Conservation (phyloP, 2,113 vertebrate genomes). For the Cynocephalus volans region DNA sequence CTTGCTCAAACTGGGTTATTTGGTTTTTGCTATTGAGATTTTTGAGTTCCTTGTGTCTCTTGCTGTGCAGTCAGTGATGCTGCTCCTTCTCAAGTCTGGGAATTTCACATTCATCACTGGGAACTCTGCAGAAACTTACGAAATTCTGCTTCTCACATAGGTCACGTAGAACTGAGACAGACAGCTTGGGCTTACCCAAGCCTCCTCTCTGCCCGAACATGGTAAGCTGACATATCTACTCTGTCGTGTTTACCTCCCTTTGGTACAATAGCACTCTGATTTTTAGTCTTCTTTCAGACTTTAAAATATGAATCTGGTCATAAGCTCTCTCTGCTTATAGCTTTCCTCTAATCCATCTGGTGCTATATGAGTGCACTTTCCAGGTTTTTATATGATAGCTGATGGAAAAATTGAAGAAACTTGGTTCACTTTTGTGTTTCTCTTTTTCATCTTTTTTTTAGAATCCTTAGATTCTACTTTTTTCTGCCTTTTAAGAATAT, state of each 20-base stretch:
- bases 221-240: neutral
- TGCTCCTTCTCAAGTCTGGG: neutral
- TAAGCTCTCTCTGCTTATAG: neutral
- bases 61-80: neutral
- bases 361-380: neutral
- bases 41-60: neutral
- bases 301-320: neutral
- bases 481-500: neutral
- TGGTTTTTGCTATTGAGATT: too few species aligned
- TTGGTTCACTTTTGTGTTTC: neutral
- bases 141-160: neutral
- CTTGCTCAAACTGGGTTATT: too few species aligned
- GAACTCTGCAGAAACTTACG: neutral
- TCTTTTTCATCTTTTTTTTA: neutral
- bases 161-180: neutral
- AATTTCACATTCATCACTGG: neutral
- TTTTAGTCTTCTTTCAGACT: neutral
- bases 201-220: neutral
- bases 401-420: neutral
- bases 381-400: neutral
- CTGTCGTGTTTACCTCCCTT: rapidly evolving
- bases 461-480: neutral
- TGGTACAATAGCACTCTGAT: neutral
- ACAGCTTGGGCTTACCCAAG: neutral
- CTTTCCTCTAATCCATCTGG: neutral